Evolutionary conservation across 2,797 vertebrate genomes (phyloP), one percentile per base, ranked within the genome.

Genomic region (Vespertilio murinus): DNA sequence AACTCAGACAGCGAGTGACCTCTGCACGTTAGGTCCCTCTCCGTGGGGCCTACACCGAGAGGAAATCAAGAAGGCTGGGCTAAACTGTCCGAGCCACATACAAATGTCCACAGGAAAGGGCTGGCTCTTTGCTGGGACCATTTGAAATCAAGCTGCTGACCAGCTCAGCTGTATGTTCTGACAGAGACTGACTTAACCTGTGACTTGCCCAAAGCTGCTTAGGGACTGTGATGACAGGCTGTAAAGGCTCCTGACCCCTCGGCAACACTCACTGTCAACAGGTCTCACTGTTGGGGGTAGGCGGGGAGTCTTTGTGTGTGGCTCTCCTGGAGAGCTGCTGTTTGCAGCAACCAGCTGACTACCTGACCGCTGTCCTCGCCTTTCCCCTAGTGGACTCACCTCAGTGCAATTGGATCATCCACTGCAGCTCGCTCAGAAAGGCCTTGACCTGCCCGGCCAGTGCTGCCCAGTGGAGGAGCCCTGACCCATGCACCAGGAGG

Each of bases 111-210:
- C 6, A 65, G 80, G 61, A 82, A 83, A 93, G 16, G 30, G 56
- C 40, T 17, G 69, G 38, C 54, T 74, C 22, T 33, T 12, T 30
- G 33, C 74, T 20, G 30, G 45, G 82, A 74, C 22, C 5, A 23
- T 33, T 25, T 65, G 49, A 86, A 94, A 86, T 92, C 42, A 22
- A 88, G 73, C 49, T 86, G 78, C 64, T 47, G 23, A 52, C 0
- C 47, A 14, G 69, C 17, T 45, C 47, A 14, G 69, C 17, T 45
- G 11, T 25, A 8, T n/a, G 23, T 20, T 73, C 83, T 23, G 35
- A 84, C 7, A 52, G 80, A 73, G 35, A 73, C 78, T 1, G 28
- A 64, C 2, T 70, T 40, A 47, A 75, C n/a, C 30, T 87, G 42
- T 28, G 69, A 67, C 71, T 0, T 9, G 54, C 28, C 10, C 2